These are phyloP conservation scores for Sebastes matsubarae DNA, from an alignment of 2,797 vertebrate genomes.

Conservation along the genomic window DNA sequence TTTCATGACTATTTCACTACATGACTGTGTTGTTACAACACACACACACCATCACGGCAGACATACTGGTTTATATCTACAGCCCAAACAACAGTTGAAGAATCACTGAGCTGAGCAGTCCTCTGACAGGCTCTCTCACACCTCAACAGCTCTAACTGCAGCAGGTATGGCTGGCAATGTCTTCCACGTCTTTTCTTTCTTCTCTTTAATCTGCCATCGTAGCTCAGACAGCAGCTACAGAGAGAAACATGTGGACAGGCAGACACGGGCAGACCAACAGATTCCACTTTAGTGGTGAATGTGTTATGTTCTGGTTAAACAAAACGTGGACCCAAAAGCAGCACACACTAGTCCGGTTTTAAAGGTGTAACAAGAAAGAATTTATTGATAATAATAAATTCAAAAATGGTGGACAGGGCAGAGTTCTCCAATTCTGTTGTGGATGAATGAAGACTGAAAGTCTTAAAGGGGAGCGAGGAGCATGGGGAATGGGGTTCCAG, in stretches of 20 bases:
- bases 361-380: too few species aligned
- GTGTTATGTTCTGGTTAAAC: too few species aligned
- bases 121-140: background rate
- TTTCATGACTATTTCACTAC: too few species aligned
- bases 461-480: too few species aligned
- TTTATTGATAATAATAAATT: too few species aligned
- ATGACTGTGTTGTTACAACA: too few species aligned
- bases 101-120: background rate
- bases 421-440: too few species aligned
- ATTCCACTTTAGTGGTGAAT: background rate
- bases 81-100: background rate
- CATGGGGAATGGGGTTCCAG: too few species aligned
- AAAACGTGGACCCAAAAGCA: too few species aligned
- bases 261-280: conserved; percentile 18
- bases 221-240: background rate
- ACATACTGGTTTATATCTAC: background rate
- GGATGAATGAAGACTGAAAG: too few species aligned
- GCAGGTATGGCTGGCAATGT: background rate
- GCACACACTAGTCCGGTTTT: too few species aligned
- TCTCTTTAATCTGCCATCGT: background rate
- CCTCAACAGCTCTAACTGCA: background rate
- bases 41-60: background rate
- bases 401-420: too few species aligned
- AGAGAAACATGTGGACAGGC: background rate
- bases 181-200: background rate